A percentile compares a stretch with the other conserved stretches of the same genome.
These are phyloP conservation scores for Watsonalla binaria DNA, from an alignment of 2,888 invertebrate genomes.

Conservation along the genomic window DNA sequence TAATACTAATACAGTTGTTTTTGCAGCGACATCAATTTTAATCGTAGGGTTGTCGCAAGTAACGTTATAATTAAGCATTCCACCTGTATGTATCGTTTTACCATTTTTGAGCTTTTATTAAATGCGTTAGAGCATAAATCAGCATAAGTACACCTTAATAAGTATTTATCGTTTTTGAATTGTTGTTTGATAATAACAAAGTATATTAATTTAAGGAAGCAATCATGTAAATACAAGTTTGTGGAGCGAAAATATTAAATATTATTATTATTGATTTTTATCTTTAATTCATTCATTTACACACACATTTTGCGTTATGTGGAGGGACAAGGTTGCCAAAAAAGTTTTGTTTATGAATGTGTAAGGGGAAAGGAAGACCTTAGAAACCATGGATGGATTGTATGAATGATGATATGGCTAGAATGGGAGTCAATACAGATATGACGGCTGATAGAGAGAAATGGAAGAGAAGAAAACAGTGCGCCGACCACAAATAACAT, in stretches of 20 bases:
- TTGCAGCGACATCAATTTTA: constrained; percentile 16
- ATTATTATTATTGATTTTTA: constrained; percentile 57
- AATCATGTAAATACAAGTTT: constrained; percentile 77
- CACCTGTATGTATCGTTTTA: constrained; percentile 43
- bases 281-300: constrained; percentile 15
- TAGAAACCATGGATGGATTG: no score
- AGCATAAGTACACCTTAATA: constrained; percentile 61
- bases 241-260: constrained; percentile 65
- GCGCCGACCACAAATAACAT: no score
- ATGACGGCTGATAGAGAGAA: no score
- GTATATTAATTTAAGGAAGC: constrained; percentile 60
- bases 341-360: no score
- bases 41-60: constrained; percentile 7
- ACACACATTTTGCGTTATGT: no score
- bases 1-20: constrained; percentile 22
- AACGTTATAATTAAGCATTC: constrained; percentile 63
- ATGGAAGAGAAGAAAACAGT: no score
- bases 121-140: constrained; percentile 38
- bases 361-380: no score
- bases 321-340: no score
- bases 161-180: constrained; percentile 62
- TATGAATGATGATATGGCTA: no score
- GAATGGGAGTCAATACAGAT: no score
- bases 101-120: constrained; percentile 39
- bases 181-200: constrained; percentile 61